Evolutionary conservation across 53 echinoderm and acorn worm genomes (phyloP), one percentile per base, ranked within the genome.

Genomic region (Apostichopus leukothele): DNA sequence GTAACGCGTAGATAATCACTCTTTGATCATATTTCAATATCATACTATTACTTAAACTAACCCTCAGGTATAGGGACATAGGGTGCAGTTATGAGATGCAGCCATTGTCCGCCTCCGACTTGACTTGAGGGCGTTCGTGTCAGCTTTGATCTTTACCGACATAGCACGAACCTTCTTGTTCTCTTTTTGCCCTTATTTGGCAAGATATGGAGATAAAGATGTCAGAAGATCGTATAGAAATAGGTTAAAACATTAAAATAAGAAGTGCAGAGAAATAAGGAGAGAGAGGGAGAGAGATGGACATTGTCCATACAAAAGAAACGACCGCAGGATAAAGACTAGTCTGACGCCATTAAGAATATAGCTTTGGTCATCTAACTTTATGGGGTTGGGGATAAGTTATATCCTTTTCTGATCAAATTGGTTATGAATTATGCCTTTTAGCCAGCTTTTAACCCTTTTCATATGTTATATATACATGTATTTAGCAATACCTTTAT

Each of bases 241-340:
- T 57, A 80, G 80, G 80, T 80, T 80, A 78, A 80, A 80, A 80
- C 80, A 80, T 54, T 80, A 80, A 80, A 80, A 57, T 6, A 52
- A 53, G 53, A 80, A 80, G n/a, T 53, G 78, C 18, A 79, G 8
- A 52, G 51, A 79, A 63, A 63, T 13, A 63, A 63, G 6, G 4
- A 63, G 11, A 13, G 11, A 63, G 11, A 13, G 5, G 6, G 18
- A 71, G 18, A 71, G 13, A 71, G 71, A 19, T 71, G 81, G 81
- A 81, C 81, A 81, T 81, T 55, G 23, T 53, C 23, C 5, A 54
- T 81, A 55, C 52, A 81, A 81, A 81, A 18, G n/a, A 59, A 71
- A 71, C 71, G 14, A 71, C 71, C 71, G 71, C 71, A 5, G 71
- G 71, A n/a, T 19, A 71, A 71, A 71, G 71, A 71, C 71, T 71